Percentiles rank a stretch among this genome's conserved stretches.
Conservation (phyloP, 1,140 invertebrate species). For the Andrena cerasifolii region DNA sequence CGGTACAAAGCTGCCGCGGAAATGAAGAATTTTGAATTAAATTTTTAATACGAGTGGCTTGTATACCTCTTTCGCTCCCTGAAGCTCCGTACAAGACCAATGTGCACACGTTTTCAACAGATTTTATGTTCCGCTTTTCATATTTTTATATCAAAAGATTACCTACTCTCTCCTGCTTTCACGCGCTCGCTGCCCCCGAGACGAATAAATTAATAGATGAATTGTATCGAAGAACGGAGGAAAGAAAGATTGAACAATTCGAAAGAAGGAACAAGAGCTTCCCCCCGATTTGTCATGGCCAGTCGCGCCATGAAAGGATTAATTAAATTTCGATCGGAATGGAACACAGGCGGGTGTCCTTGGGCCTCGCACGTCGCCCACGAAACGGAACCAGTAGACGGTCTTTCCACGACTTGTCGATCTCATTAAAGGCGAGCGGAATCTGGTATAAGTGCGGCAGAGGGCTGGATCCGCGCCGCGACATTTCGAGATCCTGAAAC, state of each 20-base stretch:
- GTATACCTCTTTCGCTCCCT: background rate
- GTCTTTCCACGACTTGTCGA: constrained; percentile 24
- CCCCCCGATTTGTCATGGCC: no score
- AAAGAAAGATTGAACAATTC: no score
- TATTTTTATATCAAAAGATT: no score
- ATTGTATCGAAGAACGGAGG: no score
- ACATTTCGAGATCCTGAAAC: constrained; percentile 48
- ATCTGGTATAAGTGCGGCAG: constrained; percentile 28
- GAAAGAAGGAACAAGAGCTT: no score
- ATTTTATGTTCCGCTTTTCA: no score
- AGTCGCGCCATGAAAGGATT: no score
- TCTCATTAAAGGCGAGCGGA: constrained; percentile 32
- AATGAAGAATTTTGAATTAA: background rate
- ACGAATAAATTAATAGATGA: no score
- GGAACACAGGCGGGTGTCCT: no score
- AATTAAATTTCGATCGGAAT: background rate
- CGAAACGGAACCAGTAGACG: background rate
- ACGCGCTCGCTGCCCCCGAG: no score
- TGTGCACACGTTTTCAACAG: no score
- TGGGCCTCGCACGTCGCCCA: background rate
- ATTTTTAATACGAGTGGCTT: background rate
- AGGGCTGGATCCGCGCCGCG: background rate
- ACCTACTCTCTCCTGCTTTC: no score
- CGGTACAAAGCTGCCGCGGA: background rate
- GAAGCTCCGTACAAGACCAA: background rate